Conservation (phyloP, 1,140 invertebrate species). For the Papilio helenus region DNA sequence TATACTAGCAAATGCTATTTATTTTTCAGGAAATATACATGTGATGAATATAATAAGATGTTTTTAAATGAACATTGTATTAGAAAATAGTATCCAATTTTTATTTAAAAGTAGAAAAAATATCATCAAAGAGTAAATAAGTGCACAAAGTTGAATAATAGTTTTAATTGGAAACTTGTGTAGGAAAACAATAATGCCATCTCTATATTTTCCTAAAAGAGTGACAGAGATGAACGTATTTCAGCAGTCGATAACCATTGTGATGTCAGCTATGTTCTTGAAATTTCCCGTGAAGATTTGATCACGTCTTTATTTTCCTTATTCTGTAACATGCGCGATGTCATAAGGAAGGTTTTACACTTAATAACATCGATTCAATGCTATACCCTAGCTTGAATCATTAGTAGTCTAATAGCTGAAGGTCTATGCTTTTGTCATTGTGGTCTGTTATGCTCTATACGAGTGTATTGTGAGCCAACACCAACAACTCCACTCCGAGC, state of each 20-base stretch:
- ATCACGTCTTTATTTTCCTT: not conserved
- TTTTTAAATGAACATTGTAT: too few species aligned
- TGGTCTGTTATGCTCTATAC: not conserved
- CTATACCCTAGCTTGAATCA: not conserved
- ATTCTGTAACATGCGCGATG: not conserved
- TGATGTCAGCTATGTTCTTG: not conserved
- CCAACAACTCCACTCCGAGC: too few species aligned
- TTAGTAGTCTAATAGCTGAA: not conserved
- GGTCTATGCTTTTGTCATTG: not conserved
- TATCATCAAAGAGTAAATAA: too few species aligned
- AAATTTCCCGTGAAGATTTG: slow-evolving; percentile 10
- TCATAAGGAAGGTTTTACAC: not conserved
- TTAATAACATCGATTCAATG: not conserved
- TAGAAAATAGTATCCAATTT: too few species aligned
- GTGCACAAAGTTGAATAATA: too few species aligned
- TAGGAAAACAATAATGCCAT: too few species aligned
- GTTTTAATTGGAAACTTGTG: too few species aligned
- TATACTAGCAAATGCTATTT: not conserved
- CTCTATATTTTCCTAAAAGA: not conserved
- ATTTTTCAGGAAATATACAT: not conserved
- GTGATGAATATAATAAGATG: not conserved
- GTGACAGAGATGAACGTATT: not conserved
- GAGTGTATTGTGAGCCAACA: not conserved
- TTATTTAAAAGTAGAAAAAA: too few species aligned
- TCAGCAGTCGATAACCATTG: not conserved